Evolutionary conservation across 2,888 invertebrate genomes (phyloP).

Genomic region (Hedya salicella): DNA sequence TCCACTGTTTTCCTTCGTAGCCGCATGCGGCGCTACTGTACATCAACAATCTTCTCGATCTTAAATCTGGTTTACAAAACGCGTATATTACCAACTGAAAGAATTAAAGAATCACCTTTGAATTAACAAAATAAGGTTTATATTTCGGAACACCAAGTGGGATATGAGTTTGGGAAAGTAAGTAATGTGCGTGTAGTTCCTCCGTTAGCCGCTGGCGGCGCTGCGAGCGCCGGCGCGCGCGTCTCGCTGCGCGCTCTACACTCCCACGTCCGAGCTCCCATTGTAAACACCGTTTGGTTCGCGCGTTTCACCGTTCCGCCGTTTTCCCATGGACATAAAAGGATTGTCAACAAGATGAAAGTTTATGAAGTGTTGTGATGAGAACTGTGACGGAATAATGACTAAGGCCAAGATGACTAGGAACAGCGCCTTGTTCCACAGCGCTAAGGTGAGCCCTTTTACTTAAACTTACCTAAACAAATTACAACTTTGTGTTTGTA

Average conservation of each 20-base stretch:
- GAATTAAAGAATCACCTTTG: not conserved
- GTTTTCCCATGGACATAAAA: slow-evolving; percentile 63
- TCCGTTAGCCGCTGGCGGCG: slow-evolving; percentile 59
- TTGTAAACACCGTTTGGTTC: slow-evolving; percentile 75
- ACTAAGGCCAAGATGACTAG: slow-evolving; percentile 85
- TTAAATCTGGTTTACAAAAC: not conserved
- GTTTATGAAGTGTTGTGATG: slow-evolving; percentile 67
- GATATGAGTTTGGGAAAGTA: not conserved
- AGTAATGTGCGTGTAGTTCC: slow-evolving; percentile 69
- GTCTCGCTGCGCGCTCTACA: slow-evolving; percentile 61
- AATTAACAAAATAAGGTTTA: not conserved
- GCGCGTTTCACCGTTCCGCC: slow-evolving; percentile 57
- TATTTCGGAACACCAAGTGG: not conserved
- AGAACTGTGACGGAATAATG: slow-evolving; percentile 78
- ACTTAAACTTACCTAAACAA: slow-evolving; percentile 33
- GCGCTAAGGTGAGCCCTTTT: slow-evolving; percentile 87
- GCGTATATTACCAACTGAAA: too few relatives aligned
- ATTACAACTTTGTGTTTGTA: not conserved
- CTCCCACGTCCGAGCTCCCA: slow-evolving; percentile 78
- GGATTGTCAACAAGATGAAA: slow-evolving; percentile 67
- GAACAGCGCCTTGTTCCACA: slow-evolving; percentile 89
- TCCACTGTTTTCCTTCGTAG: slow-evolving; percentile 56
- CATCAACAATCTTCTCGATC: not conserved
- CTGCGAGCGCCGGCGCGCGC: slow-evolving; percentile 62
- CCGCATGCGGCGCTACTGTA: slow-evolving; percentile 50